Percentiles rank a stretch among this genome's conserved stretches.
These are phyloP conservation scores for Magallana nippona DNA, from an alignment of 2,888 invertebrate genomes.

Conservation along the genomic window DNA sequence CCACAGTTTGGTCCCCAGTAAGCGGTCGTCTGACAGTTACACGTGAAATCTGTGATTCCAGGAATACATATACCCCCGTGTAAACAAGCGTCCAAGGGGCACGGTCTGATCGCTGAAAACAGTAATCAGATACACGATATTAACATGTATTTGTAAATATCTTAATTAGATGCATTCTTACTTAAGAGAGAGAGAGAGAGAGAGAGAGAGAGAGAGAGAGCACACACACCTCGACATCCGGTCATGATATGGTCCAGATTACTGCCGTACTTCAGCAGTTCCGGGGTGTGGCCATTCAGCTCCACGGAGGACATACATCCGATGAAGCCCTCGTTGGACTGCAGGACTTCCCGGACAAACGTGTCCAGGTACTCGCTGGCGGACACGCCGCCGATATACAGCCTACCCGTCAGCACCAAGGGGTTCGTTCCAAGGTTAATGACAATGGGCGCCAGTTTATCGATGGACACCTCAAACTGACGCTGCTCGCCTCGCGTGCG, in stretches of 20 bases:
- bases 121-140: not conserved
- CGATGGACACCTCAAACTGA: constrained; percentile 64
- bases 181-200: not conserved
- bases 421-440: constrained; percentile 56
- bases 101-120: constrained; percentile 28
- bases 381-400: constrained; percentile 75
- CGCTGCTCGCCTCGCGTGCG: constrained; percentile 53
- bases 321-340: constrained; percentile 74
- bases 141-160: not conserved
- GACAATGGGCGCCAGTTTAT: constrained; percentile 55
- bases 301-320: constrained; percentile 77
- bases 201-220: not conserved
- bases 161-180: no score
- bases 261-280: constrained; percentile 63
- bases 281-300: constrained; percentile 68
- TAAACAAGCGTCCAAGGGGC: constrained; percentile 56
- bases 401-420: constrained; percentile 58
- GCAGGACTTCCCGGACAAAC: constrained; percentile 57
- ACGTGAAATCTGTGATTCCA: constrained; percentile 56
- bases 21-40: constrained; percentile 75
- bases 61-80: constrained; percentile 70
- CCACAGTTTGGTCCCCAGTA: constrained; percentile 70
- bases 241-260: constrained; percentile 76
- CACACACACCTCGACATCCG: constrained; percentile 51
- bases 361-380: constrained; percentile 59